phyloP scores from a whole-genome alignment of 2,113 vertebrate species.

The Hyperopisus bebe region DNA sequence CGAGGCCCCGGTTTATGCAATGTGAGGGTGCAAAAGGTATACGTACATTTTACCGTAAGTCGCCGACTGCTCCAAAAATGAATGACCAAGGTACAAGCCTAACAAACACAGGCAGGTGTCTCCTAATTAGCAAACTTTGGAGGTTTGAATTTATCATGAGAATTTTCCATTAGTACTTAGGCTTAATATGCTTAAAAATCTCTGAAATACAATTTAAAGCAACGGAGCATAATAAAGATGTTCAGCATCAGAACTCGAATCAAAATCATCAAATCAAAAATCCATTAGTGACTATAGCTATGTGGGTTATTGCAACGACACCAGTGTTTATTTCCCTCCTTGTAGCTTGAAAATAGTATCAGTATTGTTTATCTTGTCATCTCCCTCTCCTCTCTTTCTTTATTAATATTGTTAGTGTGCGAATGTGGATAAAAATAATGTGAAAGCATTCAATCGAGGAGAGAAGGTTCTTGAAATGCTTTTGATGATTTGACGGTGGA shows the following conservation, averaged over 20 bases:
- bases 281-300: neutral
- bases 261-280: slow-evolving; percentile 1
- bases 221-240: neutral
- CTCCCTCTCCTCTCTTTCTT: neutral
- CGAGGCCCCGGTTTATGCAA: slow-evolving; percentile 35
- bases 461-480: neutral
- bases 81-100: slow-evolving; percentile 26
- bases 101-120: slow-evolving; percentile 30
- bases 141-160: slow-evolving; percentile 40
- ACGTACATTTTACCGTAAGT: slow-evolving; percentile 38
- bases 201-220: slow-evolving; percentile 34
- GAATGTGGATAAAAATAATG: neutral
- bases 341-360: neutral
- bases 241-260: neutral
- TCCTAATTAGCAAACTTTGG: slow-evolving; percentile 47
- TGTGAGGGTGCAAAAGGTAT: slow-evolving; percentile 39
- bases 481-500: neutral
- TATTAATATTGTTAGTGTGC: neutral
- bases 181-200: slow-evolving; percentile 34
- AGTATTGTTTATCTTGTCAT: neutral
- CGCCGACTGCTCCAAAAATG: slow-evolving; percentile 54
- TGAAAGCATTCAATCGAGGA: neutral
- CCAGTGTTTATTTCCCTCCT: neutral
- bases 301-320: neutral
- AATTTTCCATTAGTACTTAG: slow-evolving; percentile 12